A percentile compares a stretch with the other conserved stretches of the same genome.
Conservation (phyloP, 2,888 invertebrate species). For the Panzeria rudis region DNA sequence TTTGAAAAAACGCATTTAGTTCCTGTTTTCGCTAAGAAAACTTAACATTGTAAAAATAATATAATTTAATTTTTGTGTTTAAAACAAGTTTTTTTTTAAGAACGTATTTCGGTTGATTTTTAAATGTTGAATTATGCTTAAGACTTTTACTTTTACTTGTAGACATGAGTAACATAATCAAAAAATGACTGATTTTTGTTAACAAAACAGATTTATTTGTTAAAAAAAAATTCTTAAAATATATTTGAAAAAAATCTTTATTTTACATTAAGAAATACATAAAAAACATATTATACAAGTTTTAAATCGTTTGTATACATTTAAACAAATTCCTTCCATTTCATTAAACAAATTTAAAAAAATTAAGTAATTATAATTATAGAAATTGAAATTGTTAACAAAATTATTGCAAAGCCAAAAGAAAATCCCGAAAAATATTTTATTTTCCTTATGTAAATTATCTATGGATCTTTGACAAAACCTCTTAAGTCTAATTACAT, state of each 20-base stretch:
- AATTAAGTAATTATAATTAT: constrained; percentile 3
- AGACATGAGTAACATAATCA: constrained; percentile 69
- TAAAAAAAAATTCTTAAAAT: not conserved
- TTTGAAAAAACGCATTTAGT: constrained; percentile 46
- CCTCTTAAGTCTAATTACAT: not conserved
- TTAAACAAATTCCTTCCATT: constrained; percentile 74
- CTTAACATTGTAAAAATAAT: constrained; percentile 30
- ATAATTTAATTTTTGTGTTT: constrained; percentile 70
- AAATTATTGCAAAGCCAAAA: constrained; percentile 14
- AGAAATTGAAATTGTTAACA: constrained; percentile 48
- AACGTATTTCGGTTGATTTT: not conserved
- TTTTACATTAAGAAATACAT: constrained; percentile 4
- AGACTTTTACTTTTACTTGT: constrained; percentile 59
- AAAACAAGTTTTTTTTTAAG: constrained; percentile 77
- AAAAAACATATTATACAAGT: constrained; percentile 25
- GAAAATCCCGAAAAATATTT: not conserved
- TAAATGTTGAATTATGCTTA: constrained; percentile 11
- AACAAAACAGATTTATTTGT: constrained; percentile 62
- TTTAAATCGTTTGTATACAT: constrained; percentile 67
- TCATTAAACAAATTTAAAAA: constrained; percentile 49
- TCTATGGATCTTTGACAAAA: not conserved
- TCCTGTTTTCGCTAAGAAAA: constrained; percentile 56
- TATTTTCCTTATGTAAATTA: too few relatives aligned
- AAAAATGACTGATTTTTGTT: constrained; percentile 80
- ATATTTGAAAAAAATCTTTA: constrained; percentile 4